Conservation (phyloP, 2,888 invertebrate species). For the Polia nebulosa region DNA sequence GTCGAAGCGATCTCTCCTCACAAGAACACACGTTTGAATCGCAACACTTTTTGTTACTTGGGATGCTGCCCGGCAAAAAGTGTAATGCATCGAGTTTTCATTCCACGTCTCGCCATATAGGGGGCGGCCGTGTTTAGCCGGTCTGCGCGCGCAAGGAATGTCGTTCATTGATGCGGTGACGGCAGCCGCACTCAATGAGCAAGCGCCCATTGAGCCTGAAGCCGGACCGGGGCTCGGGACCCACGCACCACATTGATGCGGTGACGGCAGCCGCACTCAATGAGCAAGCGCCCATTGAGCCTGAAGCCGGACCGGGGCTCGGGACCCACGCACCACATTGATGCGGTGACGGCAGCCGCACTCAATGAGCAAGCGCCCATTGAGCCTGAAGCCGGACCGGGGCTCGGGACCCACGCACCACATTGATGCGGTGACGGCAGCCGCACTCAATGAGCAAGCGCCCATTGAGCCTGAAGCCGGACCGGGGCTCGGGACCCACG, state of each 20-base stretch:
- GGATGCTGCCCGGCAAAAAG: slow-evolving; percentile 59
- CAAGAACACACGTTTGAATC: slow-evolving; percentile 48
- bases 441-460: slow-evolving; percentile 70
- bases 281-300: slow-evolving; percentile 66
- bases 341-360: slow-evolving; percentile 55
- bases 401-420: too few species aligned
- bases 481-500: too few species aligned
- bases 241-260: slow-evolving; percentile 77
- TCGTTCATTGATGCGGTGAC: slow-evolving; percentile 72
- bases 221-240: too few species aligned
- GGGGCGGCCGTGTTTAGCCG: slow-evolving; percentile 57
- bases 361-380: slow-evolving; percentile 71
- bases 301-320: too few species aligned
- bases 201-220: slow-evolving; percentile 50
- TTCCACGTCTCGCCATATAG: slow-evolving; percentile 71
- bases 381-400: slow-evolving; percentile 25
- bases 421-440: slow-evolving; percentile 70
- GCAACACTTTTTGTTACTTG: slow-evolving; percentile 52
- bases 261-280: slow-evolving; percentile 65
- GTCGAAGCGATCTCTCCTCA: slow-evolving; percentile 37
- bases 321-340: too few species aligned
- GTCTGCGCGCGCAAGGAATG: slow-evolving; percentile 76
- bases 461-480: slow-evolving; percentile 45
- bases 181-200: slow-evolving; percentile 70
- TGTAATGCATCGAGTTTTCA: slow-evolving; percentile 64